These are phyloP conservation scores for Intellagama lesueurii DNA, from an alignment of 2,797 vertebrate species.

Conservation along the genomic window DNA sequence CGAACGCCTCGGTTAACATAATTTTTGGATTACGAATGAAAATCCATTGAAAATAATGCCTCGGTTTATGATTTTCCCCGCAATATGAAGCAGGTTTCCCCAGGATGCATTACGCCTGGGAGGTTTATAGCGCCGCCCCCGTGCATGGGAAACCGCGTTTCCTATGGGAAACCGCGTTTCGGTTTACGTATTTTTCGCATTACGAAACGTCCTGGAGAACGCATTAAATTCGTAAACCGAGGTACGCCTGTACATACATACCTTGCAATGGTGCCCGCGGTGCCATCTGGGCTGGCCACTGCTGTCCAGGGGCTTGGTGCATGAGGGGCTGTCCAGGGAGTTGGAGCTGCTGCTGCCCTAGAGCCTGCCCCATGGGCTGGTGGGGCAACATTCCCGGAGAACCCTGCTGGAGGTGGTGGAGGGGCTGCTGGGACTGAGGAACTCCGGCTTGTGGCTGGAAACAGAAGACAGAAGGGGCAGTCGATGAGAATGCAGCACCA, in stretches of 20 bases:
- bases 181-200: too few relatives aligned
- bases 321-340: conserved; percentile 72
- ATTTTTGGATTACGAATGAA: too few relatives aligned
- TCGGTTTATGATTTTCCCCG: too few relatives aligned
- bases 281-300: conserved; percentile 85
- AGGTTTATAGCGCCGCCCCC: too few relatives aligned
- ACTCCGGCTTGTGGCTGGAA: conserved; percentile 81
- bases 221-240: too few relatives aligned
- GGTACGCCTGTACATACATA: conserved; percentile 49
- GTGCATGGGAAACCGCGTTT: too few relatives aligned
- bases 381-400: conserved; percentile 84
- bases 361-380: conserved; percentile 84
- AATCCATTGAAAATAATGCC: too few relatives aligned
- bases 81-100: too few relatives aligned
- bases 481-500: not conserved
- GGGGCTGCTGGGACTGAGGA: conserved; percentile 75
- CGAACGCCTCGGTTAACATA: too few relatives aligned
- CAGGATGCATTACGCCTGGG: too few relatives aligned
- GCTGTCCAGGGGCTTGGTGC: conserved; percentile 85
- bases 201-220: too few relatives aligned
- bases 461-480: conserved; percentile 21
- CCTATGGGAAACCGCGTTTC: too few relatives aligned
- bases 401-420: conserved; percentile 83
- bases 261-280: conserved; percentile 83
- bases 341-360: conserved; percentile 81